A percentile compares a stretch with the other conserved stretches of the same genome.
These are phyloP conservation scores for Pinna nobilis DNA, from an alignment of 1,140 invertebrate genomes.

Conservation along the genomic window DNA sequence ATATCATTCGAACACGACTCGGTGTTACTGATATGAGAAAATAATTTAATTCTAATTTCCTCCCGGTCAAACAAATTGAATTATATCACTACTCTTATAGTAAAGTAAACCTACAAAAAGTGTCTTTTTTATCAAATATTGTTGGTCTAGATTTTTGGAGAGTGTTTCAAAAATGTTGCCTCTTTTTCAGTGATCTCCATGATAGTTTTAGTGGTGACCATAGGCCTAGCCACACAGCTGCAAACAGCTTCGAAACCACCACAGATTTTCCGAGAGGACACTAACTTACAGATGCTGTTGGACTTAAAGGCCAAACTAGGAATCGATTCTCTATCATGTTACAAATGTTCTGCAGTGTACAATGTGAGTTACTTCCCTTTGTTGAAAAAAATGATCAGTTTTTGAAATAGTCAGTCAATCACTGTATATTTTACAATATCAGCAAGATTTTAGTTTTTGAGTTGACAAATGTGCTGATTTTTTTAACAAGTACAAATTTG, in stretches of 20 bases:
- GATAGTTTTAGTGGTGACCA: constrained; percentile 49
- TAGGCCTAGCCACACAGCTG: constrained; percentile 56
- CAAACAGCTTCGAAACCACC: constrained; percentile 62
- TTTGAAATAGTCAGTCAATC: neutral
- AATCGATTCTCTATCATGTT: constrained; percentile 59
- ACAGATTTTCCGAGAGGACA: constrained; percentile 62
- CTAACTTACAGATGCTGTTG: constrained; percentile 65
- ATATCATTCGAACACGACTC: no score
- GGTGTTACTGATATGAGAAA: no score
- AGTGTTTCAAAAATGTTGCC: no score
- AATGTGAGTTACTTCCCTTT: no score
- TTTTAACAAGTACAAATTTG: neutral
- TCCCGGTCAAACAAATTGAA: no score
- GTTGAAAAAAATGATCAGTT: neutral
- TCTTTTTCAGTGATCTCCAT: constrained; percentile 54
- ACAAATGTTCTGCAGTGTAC: constrained; percentile 64
- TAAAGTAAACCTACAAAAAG: no score
- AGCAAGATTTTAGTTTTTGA: neutral
- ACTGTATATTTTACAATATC: neutral
- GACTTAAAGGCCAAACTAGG: constrained; percentile 69
- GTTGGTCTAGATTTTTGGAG: no score
- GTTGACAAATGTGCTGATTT: neutral
- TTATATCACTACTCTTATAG: no score
- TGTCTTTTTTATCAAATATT: no score
- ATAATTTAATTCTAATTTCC: no score